A percentile compares a stretch with the other conserved stretches of the same genome.
Conservation (phyloP, 2,797 vertebrate genomes). For the Melanotaenia parkinsoni region DNA sequence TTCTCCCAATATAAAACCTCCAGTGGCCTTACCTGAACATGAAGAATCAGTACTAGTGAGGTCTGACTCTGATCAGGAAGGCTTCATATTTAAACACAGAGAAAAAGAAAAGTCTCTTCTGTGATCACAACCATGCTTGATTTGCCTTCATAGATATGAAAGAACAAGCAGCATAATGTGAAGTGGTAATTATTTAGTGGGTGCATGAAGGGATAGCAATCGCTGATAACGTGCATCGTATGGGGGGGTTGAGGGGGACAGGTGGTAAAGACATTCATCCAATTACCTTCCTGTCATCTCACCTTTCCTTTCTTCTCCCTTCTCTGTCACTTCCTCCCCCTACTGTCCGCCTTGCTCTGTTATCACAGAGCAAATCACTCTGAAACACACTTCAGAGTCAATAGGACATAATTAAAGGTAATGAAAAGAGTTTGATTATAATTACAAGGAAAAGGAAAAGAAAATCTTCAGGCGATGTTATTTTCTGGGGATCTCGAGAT, state of each 20-base stretch:
- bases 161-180: constrained; percentile 38
- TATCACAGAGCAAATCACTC: constrained; percentile 38
- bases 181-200: constrained; percentile 54
- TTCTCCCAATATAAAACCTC: background rate
- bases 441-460: constrained; percentile 50
- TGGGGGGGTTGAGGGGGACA: background rate
- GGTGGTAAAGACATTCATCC: constrained; percentile 13
- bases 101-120: constrained; percentile 9
- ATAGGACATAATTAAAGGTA: constrained; percentile 61
- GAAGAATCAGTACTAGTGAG: background rate
- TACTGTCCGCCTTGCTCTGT: constrained; percentile 19
- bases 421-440: constrained; percentile 72
- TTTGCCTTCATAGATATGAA: constrained; percentile 47
- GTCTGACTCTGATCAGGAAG: constrained; percentile 30
- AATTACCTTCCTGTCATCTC: constrained; percentile 37
- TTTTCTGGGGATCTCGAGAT: constrained; percentile 16
- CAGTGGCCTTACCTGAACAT: background rate
- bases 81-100: background rate
- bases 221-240: constrained; percentile 41
- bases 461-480: constrained; percentile 35
- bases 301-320: background rate
- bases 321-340: constrained; percentile 9
- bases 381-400: constrained; percentile 46
- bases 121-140: constrained; percentile 42
- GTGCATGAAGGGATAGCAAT: constrained; percentile 53